These are phyloP conservation scores for Schizopygopsis pylzovi DNA, from an alignment of 2,797 vertebrate species.

Conservation along the genomic window DNA sequence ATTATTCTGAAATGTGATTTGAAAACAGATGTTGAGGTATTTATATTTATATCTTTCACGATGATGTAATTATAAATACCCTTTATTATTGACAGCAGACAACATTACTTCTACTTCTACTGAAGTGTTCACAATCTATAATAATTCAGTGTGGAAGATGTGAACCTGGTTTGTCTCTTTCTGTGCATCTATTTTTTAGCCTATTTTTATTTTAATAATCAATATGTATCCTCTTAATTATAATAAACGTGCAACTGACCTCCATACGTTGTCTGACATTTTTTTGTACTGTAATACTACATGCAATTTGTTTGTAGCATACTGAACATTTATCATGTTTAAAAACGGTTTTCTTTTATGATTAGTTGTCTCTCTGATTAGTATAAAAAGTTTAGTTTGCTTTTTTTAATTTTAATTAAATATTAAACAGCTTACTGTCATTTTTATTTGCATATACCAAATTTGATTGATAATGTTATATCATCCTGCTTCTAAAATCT, in stretches of 20 bases:
- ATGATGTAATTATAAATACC: conserved; percentile 23
- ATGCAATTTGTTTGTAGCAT: neutral
- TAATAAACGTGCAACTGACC: conserved; percentile 78
- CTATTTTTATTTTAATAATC: conserved; percentile 67
- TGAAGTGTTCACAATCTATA: conserved; percentile 49
- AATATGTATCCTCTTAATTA: conserved; percentile 72
- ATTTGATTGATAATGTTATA: neutral
- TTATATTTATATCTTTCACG: conserved; percentile 34
- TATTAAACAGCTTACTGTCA: neutral
- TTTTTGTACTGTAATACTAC: neutral
- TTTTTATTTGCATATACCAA: neutral
- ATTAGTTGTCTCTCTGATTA: neutral
- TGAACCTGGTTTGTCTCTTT: conserved; percentile 68
- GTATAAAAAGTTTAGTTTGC: neutral
- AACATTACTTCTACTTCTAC: conserved; percentile 6
- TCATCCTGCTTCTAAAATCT: neutral
- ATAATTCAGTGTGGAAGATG: conserved; percentile 72
- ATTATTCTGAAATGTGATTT: conserved; percentile 16
- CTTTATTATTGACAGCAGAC: neutral
- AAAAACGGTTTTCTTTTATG: neutral
- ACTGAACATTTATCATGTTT: neutral
- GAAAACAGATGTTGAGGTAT: conserved; percentile 9
- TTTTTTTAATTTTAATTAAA: neutral
- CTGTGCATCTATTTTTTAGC: conserved; percentile 77
- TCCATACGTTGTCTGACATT: neutral